Evolutionary conservation across 2,888 invertebrate species (phyloP).

Genomic region (Tetramorium bicarinatum): DNA sequence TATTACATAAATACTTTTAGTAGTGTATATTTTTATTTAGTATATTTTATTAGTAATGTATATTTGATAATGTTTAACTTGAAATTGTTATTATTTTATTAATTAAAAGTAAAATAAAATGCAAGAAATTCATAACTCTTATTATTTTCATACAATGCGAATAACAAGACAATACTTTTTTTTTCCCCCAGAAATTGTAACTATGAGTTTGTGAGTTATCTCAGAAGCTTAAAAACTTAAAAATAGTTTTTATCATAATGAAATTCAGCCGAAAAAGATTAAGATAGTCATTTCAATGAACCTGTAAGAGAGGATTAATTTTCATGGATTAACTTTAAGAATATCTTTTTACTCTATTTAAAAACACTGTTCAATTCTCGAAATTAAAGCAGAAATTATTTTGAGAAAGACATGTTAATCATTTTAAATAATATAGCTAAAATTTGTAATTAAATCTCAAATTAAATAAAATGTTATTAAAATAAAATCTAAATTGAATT

Average conservation of each 20-base stretch:
- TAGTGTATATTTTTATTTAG: not conserved
- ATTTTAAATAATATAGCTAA: not conserved
- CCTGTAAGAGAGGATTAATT: slow-evolving; percentile 4
- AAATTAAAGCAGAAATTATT: not conserved
- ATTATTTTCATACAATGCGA: not conserved
- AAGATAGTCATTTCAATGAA: not conserved
- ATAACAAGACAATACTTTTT: not conserved
- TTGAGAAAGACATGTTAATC: not conserved
- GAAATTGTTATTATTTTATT: not conserved
- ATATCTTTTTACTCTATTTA: slow-evolving; percentile 6
- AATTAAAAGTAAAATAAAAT: slow-evolving; percentile 3
- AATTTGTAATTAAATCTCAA: not conserved
- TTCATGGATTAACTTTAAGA: slow-evolving; percentile 15
- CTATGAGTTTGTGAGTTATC: not conserved
- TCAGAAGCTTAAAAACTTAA: not conserved
- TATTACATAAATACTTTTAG: not conserved
- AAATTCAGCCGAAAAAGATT: slow-evolving; percentile 11
- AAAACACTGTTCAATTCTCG: not conserved
- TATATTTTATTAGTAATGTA: not conserved
- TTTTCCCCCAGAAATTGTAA: not conserved
- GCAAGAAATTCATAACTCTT: not conserved
- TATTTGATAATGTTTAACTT: not conserved
- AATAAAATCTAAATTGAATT: not conserved
- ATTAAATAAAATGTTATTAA: not conserved
- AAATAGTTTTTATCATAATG: slow-evolving; percentile 33